These are phyloP conservation scores for Ernsta delagoae DNA, from an alignment of 2,888 invertebrate species.

Conservation along the genomic window DNA sequence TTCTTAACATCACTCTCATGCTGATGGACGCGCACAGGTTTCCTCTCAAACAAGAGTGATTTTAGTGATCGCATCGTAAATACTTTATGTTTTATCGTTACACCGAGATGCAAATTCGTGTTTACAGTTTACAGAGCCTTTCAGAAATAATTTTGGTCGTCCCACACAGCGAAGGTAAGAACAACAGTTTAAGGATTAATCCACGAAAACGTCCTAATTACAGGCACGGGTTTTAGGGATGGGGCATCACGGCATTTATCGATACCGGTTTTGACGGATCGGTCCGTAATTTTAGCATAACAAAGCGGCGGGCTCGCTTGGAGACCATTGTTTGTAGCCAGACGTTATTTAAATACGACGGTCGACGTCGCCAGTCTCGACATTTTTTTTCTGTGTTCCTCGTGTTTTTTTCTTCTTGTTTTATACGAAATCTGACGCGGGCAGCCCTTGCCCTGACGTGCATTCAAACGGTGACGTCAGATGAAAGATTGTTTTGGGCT, in stretches of 20 bases:
- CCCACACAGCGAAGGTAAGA: conserved; percentile 8
- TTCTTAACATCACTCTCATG: too few species aligned
- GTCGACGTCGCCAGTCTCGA: conserved; percentile 55
- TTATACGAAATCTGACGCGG: conserved; percentile 59
- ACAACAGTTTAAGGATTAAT: conserved; percentile 9
- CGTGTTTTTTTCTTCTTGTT: conserved; percentile 44
- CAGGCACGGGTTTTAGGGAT: conserved; percentile 40
- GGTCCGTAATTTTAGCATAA: conserved; percentile 72
- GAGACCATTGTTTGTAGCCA: conserved; percentile 72
- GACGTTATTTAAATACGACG: conserved; percentile 79
- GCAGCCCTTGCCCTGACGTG: conserved; percentile 49
- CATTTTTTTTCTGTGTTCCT: conserved; percentile 46
- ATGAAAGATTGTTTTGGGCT: conserved; percentile 36
- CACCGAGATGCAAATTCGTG: background rate
- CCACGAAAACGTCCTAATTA: conserved; percentile 31
- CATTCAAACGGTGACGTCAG: conserved; percentile 42
- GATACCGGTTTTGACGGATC: conserved; percentile 51
- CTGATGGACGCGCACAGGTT: too few species aligned
- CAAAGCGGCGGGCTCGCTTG: conserved; percentile 65
- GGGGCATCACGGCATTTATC: conserved; percentile 45
- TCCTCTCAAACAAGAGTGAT: too few species aligned
- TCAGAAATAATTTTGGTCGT: background rate
- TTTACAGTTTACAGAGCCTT: background rate
- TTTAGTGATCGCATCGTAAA: too few species aligned
- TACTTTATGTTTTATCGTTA: too few species aligned